Conservation (phyloP, 2,888 invertebrate genomes). For the Scaptomyza polygonia region DNA sequence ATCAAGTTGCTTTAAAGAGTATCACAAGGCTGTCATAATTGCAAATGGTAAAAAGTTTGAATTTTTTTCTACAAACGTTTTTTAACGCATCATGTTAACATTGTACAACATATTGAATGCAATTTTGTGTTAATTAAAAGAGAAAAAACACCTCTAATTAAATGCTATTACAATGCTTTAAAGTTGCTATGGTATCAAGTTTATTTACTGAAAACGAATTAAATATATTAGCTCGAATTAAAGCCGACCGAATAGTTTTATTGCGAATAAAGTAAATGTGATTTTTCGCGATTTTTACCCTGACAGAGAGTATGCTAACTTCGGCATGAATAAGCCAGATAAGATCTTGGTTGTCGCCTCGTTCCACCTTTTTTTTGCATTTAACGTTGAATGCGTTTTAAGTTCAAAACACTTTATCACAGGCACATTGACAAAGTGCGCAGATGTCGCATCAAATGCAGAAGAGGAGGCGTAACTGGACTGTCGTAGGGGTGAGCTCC, state of each 20-base stretch:
- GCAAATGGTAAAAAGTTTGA: too few species aligned
- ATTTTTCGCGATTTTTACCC: neutral
- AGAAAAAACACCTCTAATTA: neutral
- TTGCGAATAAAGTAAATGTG: too few species aligned
- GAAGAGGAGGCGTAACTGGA: constrained; percentile 32
- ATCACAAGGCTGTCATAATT: neutral
- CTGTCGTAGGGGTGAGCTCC: neutral
- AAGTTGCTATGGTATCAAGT: neutral
- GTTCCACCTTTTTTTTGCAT: constrained; percentile 57
- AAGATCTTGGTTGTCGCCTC: constrained; percentile 17
- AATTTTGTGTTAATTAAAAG: neutral
- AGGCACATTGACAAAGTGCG: constrained; percentile 75
- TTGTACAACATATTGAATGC: neutral
- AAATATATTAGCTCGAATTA: neutral
- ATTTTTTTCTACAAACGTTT: too few species aligned
- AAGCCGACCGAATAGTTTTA: too few species aligned
- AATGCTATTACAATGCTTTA: neutral
- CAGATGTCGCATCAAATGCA: constrained; percentile 71
- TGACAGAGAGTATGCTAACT: constrained; percentile 12
- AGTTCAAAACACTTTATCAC: constrained; percentile 77
- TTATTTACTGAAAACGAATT: neutral
- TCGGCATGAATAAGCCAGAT: neutral
- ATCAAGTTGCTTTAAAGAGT: neutral
- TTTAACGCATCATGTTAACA: neutral
- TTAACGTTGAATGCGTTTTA: constrained; percentile 76